phyloP scores from a whole-genome alignment of 2,113 vertebrate species.

The Zeus faber region DNA sequence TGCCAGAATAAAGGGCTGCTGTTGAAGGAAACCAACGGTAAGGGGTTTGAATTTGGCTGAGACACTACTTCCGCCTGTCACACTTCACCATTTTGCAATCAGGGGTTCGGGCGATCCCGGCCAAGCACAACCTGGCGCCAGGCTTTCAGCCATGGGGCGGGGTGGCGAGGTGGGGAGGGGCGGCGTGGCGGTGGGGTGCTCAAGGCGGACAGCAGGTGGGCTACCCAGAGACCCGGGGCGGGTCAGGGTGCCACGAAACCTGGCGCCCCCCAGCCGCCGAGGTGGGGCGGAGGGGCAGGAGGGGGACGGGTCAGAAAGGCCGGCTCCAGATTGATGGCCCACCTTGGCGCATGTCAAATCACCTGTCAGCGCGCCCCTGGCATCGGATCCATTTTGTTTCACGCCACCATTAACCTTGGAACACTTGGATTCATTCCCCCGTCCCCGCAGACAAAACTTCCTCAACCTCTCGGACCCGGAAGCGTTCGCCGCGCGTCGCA shows the following conservation, averaged over 20 bases:
- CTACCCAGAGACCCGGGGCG: slow-evolving; percentile 49
- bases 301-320: slow-evolving; percentile 55
- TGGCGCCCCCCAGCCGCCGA: slow-evolving; percentile 55
- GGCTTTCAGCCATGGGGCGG: too few relatives aligned
- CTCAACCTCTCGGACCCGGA: slow-evolving; percentile 59
- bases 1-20: slow-evolving; percentile 40
- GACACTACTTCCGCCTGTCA: slow-evolving; percentile 55
- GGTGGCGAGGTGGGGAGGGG: too few relatives aligned
- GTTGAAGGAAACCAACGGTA: slow-evolving; percentile 45
- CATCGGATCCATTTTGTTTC: slow-evolving; percentile 77
- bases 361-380: slow-evolving; percentile 74
- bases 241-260: slow-evolving; percentile 47
- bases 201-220: slow-evolving; percentile 63
- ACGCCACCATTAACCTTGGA: slow-evolving; percentile 79
- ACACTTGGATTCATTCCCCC: slow-evolving; percentile 72
- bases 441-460: slow-evolving; percentile 55
- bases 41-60: slow-evolving; percentile 48
- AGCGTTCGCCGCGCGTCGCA: too few relatives aligned
- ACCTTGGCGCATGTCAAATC: slow-evolving; percentile 75
- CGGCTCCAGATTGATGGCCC: slow-evolving; percentile 71
- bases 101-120: slow-evolving; percentile 57
- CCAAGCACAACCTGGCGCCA: too few relatives aligned
- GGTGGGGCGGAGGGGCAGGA: slow-evolving; percentile 37
- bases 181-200: slow-evolving; percentile 46
- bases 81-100: slow-evolving; percentile 67